phyloP scores from a whole-genome alignment of 2,888 invertebrate species.

The Chydorus sphaericus region DNA sequence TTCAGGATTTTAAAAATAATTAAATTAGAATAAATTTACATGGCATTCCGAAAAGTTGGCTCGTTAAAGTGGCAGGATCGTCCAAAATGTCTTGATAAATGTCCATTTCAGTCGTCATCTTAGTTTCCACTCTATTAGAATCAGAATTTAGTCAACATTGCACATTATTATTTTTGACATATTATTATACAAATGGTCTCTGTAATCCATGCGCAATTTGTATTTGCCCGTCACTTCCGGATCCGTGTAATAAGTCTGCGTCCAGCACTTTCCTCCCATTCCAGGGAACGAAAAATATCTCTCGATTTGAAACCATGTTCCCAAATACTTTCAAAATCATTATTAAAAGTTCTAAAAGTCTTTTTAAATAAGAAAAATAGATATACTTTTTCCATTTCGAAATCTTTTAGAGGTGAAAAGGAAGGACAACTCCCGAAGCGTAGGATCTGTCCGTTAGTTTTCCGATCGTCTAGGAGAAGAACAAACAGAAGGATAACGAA shows the following conservation, averaged over 20 bases:
- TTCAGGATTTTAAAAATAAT: neutral
- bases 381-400: constrained; percentile 13
- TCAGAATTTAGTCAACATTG: neutral
- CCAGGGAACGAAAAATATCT: constrained; percentile 11
- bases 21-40: constrained; percentile 3
- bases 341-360: neutral
- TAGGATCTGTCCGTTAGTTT: constrained; percentile 13
- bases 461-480: too few species aligned
- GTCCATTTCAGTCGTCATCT: constrained; percentile 11
- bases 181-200: neutral
- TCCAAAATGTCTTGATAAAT: constrained; percentile 11
- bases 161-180: neutral
- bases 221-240: constrained; percentile 11
- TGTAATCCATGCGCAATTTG: constrained; percentile 10
- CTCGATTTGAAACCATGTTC: constrained; percentile 13
- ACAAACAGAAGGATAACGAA: too few species aligned
- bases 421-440: constrained; percentile 12
- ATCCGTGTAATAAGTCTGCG: constrained; percentile 12
- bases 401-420: constrained; percentile 11
- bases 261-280: constrained; percentile 13
- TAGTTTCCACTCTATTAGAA: neutral
- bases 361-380: neutral
- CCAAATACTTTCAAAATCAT: constrained; percentile 9
- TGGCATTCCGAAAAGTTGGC: constrained; percentile 9
- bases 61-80: constrained; percentile 14